These are phyloP conservation scores for Gymnoscelis rufifasciata DNA, from an alignment of 2,888 invertebrate genomes.

Conservation along the genomic window DNA sequence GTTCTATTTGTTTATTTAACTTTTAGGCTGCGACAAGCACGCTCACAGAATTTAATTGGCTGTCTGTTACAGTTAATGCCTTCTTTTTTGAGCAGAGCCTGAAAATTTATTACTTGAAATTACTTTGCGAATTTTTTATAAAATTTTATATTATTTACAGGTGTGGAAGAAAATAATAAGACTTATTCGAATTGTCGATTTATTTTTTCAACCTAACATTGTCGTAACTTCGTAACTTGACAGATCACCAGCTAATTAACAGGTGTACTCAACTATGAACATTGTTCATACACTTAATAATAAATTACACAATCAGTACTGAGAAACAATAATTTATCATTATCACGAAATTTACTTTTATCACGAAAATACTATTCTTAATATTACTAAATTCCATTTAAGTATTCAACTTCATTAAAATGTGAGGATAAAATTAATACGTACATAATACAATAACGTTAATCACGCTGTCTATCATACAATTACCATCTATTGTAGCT, in stretches of 20 bases:
- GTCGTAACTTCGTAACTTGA: slow-evolving; percentile 72
- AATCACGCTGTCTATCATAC: slow-evolving; percentile 38
- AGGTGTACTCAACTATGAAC: slow-evolving; percentile 75
- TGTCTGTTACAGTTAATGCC: neutral
- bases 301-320: slow-evolving; percentile 72
- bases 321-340: slow-evolving; percentile 71
- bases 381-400: slow-evolving; percentile 72
- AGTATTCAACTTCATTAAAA: slow-evolving; percentile 55
- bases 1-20: neutral
- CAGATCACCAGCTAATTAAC: slow-evolving; percentile 75
- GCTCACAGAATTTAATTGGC: neutral
- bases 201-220: slow-evolving; percentile 77
- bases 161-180: slow-evolving; percentile 50
- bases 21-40: neutral
- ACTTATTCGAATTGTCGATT: slow-evolving; percentile 59
- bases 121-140: too few relatives aligned
- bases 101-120: too few relatives aligned
- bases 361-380: slow-evolving; percentile 76
- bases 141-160: too few relatives aligned
- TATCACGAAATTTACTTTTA: slow-evolving; percentile 77
- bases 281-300: slow-evolving; percentile 75
- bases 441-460: slow-evolving; percentile 26
- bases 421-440: slow-evolving; percentile 37
- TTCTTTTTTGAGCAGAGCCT: too few relatives aligned
- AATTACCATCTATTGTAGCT: slow-evolving; percentile 35